Evolutionary conservation across 2,797 vertebrate species (phyloP), one percentile per base, ranked within the genome.

Genomic region (Fringilla coelebs): DNA sequence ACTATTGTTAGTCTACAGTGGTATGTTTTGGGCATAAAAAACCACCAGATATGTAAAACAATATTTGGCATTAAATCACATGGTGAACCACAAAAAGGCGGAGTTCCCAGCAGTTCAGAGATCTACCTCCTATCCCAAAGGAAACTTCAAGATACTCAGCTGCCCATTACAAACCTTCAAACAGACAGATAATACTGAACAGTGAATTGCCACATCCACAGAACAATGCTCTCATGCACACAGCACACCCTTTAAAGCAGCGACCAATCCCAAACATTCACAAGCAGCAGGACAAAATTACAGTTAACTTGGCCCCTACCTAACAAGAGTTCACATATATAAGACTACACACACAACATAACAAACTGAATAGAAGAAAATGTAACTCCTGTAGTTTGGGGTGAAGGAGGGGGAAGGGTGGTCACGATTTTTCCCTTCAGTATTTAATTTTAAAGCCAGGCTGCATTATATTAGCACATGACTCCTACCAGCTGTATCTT

Each of bases 401-500:
- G 28, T 38, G 32, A 55, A 31, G 40, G n/a, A 78, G 4, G 9
- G 31, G 15, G 25, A 76, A 86, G 46, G 36, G 29, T 11, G 7
- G 40, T 57, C 51, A 88, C 31, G 6, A 58, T 61, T 71, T 81
- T 73, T 20, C 34, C 48, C 24, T 74, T 67, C 79, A 58, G 26
- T n/a, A 70, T 52, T 71, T 93, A 92, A 65, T 45, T 73, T 85
- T 70, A 84, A 90, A 71, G 48, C 31, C 31, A 70, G 28, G 26
- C 79, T 89, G 38, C 10, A 4, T 21, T 55, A 18, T 4, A 65
- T 45, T 25, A 88, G 73, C 60, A 71, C 10, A 19, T 7, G 18
- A 68, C 29, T 78, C 67, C 83, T 76, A 85, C 17, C 65, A 91
- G 68, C 66, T 84, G 85, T 54, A 71, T 60, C 43, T 80, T 87